Conservation (phyloP, 2,888 invertebrate species). For the Acanthoscelides obtectus region DNA sequence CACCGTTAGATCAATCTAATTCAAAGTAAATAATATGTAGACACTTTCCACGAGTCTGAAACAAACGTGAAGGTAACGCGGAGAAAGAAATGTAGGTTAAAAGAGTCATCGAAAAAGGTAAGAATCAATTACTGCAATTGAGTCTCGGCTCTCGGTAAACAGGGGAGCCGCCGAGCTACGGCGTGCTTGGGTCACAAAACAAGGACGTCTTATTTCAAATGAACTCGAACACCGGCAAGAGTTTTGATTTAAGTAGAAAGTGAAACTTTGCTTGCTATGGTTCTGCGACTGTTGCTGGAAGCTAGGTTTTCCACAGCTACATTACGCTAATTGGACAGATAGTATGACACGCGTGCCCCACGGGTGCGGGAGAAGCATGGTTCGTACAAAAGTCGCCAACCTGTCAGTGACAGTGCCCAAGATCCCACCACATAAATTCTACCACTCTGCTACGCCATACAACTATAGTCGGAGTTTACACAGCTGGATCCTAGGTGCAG, state of each 20-base stretch:
- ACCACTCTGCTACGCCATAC: too few relatives aligned
- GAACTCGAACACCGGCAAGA: not conserved
- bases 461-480: too few relatives aligned
- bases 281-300: not conserved
- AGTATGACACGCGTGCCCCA: too few relatives aligned
- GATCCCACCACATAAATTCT: too few relatives aligned
- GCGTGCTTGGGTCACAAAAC: not conserved
- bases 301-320: not conserved
- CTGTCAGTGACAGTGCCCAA: too few relatives aligned
- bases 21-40: not conserved
- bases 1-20: not conserved
- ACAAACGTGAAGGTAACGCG: not conserved
- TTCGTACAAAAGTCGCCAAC: too few relatives aligned
- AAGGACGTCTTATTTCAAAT: not conserved
- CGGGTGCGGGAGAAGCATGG: too few relatives aligned
- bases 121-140: constrained; percentile 20
- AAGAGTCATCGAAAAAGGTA: constrained; percentile 20
- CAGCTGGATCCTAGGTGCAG: too few relatives aligned
- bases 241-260: not conserved
- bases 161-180: not conserved
- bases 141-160: not conserved
- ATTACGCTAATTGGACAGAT: not conserved
- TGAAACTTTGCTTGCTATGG: not conserved
- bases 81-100: constrained; percentile 19
- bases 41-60: not conserved